A percentile compares a stretch with the other conserved stretches of the same genome.
These are phyloP conservation scores for Athalia rosae DNA, from an alignment of 2,888 invertebrate genomes.

Conservation along the genomic window DNA sequence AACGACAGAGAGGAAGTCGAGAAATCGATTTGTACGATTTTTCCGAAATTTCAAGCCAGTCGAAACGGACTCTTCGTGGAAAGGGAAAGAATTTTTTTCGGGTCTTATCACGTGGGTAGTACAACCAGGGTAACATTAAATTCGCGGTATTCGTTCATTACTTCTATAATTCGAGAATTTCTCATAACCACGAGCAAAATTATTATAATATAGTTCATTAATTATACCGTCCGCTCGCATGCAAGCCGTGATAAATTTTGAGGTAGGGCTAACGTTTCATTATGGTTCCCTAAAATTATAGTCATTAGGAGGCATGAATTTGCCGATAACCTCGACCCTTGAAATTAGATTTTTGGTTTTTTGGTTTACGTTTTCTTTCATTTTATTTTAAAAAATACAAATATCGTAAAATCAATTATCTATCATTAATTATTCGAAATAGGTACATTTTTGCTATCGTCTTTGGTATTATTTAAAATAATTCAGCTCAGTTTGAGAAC, in stretches of 20 bases:
- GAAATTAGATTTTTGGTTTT: not conserved
- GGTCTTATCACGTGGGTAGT: too few relatives aligned
- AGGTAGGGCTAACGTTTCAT: not conserved
- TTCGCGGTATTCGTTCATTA: not conserved
- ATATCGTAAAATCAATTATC: too few relatives aligned
- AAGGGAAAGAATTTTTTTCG: not conserved
- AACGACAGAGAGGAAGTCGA: not conserved
- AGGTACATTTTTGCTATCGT: too few relatives aligned
- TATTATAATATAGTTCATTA: not conserved
- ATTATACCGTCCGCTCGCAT: not conserved
- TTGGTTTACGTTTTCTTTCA: too few relatives aligned
- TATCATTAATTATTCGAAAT: too few relatives aligned
- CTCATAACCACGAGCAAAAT: not conserved
- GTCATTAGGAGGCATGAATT: not conserved
- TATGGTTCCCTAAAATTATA: not conserved
- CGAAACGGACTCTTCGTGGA: not conserved
- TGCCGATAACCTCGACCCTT: not conserved
- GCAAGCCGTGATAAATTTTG: constrained; percentile 7
- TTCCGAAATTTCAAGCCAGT: not conserved
- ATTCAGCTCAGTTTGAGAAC: too few relatives aligned
- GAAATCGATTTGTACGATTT: not conserved
- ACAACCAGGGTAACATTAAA: not conserved
- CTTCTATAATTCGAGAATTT: not conserved
- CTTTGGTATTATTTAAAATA: too few relatives aligned
- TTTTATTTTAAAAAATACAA: too few relatives aligned